Percentiles rank a stretch among this genome's conserved stretches.
These are phyloP conservation scores for Phengaris alcon DNA, from an alignment of 2,888 invertebrate genomes.

Conservation along the genomic window DNA sequence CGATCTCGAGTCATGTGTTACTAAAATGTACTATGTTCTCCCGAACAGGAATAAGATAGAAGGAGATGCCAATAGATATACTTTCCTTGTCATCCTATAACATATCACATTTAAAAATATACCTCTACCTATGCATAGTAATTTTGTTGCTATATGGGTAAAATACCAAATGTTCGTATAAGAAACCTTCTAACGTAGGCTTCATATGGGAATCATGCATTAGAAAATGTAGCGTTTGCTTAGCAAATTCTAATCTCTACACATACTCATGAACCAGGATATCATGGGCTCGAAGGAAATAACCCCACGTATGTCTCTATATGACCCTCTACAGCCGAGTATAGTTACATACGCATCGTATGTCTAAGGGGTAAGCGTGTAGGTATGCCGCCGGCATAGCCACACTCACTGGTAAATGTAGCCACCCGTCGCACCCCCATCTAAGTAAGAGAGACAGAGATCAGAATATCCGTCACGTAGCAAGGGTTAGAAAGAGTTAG, in stretches of 20 bases:
- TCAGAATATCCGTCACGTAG: slow-evolving; percentile 36
- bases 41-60: slow-evolving; percentile 36
- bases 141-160: neutral
- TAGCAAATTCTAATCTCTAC: slow-evolving; percentile 79
- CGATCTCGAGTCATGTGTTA: neutral
- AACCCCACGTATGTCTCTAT: slow-evolving; percentile 63
- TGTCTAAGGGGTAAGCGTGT: slow-evolving; percentile 67
- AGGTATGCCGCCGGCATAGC: slow-evolving; percentile 56
- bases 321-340: slow-evolving; percentile 60
- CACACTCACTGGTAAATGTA: slow-evolving; percentile 50
- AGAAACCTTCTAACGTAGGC: slow-evolving; percentile 51
- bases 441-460: slow-evolving; percentile 61
- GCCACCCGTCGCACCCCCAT: slow-evolving; percentile 56
- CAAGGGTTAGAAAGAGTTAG: slow-evolving; percentile 66
- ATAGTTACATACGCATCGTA: slow-evolving; percentile 69
- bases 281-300: slow-evolving; percentile 61
- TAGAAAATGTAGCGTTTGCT: slow-evolving; percentile 74
- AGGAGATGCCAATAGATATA: slow-evolving; percentile 18
- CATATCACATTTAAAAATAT: slow-evolving; percentile 1
- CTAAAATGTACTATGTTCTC: slow-evolving; percentile 40
- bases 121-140: neutral
- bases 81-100: slow-evolving; percentile 32
- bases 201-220: slow-evolving; percentile 53
- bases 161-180: slow-evolving; percentile 40
- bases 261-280: slow-evolving; percentile 75